These are phyloP conservation scores for Cartodere bifasciata DNA, from an alignment of 2,888 invertebrate species.

Conservation along the genomic window DNA sequence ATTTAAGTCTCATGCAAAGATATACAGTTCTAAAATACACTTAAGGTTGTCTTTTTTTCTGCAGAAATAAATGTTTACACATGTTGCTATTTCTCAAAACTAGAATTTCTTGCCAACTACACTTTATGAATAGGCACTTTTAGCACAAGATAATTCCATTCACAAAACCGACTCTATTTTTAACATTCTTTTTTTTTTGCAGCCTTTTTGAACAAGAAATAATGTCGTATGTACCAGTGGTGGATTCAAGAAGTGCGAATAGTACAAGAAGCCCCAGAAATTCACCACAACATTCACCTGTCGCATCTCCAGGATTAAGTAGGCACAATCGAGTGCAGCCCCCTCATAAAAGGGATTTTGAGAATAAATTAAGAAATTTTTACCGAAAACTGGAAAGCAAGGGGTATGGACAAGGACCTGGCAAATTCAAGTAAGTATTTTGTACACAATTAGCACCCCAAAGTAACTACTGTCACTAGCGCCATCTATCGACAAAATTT, in stretches of 20 bases:
- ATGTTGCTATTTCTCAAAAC: no score
- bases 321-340: constrained; percentile 71
- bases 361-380: constrained; percentile 87
- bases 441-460: no score
- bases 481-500: no score
- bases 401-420: constrained; percentile 94
- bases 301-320: constrained; percentile 66
- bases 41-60: no score
- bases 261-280: constrained; percentile 38
- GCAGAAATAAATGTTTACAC: no score
- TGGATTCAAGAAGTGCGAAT: constrained; percentile 31
- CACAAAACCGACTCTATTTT: no score
- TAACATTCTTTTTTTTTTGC: constrained; percentile 35
- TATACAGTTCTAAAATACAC: no score
- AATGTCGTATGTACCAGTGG: constrained; percentile 87
- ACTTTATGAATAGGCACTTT: no score
- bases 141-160: no score
- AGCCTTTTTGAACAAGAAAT: constrained; percentile 98
- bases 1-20: no score
- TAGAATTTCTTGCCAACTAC: no score
- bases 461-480: no score
- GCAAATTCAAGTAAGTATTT: constrained; percentile 83
- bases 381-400: constrained; percentile 91
- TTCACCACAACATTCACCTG: constrained; percentile 57
- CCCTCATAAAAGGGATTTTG: constrained; percentile 86